Base-by-base conservation (phyloP, 1,140 invertebrate species). In the Sesamia nonagrioides region DNA sequence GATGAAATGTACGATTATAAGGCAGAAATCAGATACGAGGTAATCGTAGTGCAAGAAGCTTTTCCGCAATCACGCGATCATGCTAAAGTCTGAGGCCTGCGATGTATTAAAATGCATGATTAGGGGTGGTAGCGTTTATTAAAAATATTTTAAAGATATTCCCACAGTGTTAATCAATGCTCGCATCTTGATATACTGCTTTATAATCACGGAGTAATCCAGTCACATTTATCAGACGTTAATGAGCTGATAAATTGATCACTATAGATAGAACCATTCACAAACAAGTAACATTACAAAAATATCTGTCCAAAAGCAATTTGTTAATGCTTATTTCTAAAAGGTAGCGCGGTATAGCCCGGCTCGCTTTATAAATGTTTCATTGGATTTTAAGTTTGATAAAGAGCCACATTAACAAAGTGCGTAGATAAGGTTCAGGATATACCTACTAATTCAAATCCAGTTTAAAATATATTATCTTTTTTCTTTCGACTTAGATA, bases 241-340 rank as follows among this genome's bases (percentile, higher is more conserved):
- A 92, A 93, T 86, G 91, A 94, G 86, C 86, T 86, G 85, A 92
- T 92, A 88, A 93, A 92, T 88, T 89, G 89, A 91, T 89, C 86
- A 87, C 79, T 79, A 77, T 75, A 87, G 88, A 91, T 90, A 88
- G 89, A 83, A 72, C 81, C 83, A 84, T 89, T 88, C 87, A 89
- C 84, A 88, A 87, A 87, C 85, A 90, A 86, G 84, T 78, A 82
- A 87, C 83, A 89, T 91, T 87, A 92, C 87, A 90, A 87, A 92
- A 88, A 88, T 92, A 86, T 89, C 83, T 86, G 82, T 84, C 82
- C 80, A 74, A 80, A 79, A 85, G 86, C 85, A 91, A 93, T 93
- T 92, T 93, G 90, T 92, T 87, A 87, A 85, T 87, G 84, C 79
- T 88, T 74, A 84, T 80, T 84, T 84, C 84, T 86, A 88, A 92